Percentiles rank a stretch among this genome's conserved stretches.
Conservation (phyloP, 2,797 vertebrate species). For the Crax fasciolata region DNA sequence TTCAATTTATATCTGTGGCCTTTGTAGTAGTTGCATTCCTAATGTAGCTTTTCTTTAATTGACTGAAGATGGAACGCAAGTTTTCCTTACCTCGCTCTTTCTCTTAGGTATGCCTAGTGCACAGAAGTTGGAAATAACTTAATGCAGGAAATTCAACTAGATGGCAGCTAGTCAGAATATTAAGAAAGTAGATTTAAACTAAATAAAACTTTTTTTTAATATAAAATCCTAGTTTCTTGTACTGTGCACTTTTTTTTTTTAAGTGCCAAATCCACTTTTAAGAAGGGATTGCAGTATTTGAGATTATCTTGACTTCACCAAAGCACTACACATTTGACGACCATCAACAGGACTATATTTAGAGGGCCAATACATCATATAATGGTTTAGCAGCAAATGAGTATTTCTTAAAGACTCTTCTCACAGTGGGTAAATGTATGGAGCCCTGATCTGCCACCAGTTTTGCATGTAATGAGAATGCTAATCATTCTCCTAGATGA, state of each 20-base stretch:
- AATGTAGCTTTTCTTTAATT: not conserved
- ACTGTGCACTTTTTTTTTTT: not conserved
- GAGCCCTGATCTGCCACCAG: not conserved
- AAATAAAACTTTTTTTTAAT: not conserved
- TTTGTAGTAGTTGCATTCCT: not conserved
- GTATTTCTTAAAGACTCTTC: not conserved
- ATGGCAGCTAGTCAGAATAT: not conserved
- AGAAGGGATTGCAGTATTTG: not conserved
- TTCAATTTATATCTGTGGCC: not conserved
- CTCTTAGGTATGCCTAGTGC: not conserved
- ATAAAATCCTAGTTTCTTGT: not conserved
- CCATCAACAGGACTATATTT: not conserved
- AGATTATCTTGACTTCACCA: not conserved
- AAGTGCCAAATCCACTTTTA: not conserved
- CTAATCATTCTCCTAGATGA: not conserved
- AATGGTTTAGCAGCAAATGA: not conserved
- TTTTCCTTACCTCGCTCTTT: not conserved
- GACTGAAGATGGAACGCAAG: not conserved
- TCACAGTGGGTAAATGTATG: not conserved
- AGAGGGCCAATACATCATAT: not conserved
- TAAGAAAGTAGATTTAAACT: not conserved
- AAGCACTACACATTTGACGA: not conserved
- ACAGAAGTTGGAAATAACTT: not conserved
- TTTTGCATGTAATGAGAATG: not conserved
- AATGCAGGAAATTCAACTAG: not conserved